Base-by-base conservation (phyloP, 1,140 invertebrate species). In the Stenopsyche tienmushanensis region DNA sequence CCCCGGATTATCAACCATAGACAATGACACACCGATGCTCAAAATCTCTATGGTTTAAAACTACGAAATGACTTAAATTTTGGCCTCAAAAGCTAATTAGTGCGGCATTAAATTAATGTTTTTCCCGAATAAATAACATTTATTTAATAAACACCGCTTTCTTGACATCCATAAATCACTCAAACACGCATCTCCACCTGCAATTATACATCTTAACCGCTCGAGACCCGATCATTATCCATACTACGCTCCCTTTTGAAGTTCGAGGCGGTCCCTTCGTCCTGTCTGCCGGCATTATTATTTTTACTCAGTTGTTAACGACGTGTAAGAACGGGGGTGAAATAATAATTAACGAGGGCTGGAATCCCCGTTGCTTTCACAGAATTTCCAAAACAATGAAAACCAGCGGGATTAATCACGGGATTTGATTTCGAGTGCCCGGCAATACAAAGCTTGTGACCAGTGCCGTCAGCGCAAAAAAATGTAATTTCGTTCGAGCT, bases 291-390 rank as follows among this genome's bases (percentile, higher is more conserved):
- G 13, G 5, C 29, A 13, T 34, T 47, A 15, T 47, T 15, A 20
- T 47, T 47, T 47, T 20, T 47, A 13, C 44, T 15, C 44, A 5
- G 44, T 47, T 18, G 18, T 20, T 15, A 47, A 20, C 7, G 44
- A 9, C 17, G 5, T 8, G n/a, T 39, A 39, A 7, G 7, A n/a
- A 39, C 5, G 44, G 44, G 44, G 18, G 44, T 7, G 44, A 47
- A 47, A 47, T 47, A 47, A 18, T 47, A 47, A 47, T 47, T 47
- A 47, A 47, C 44, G 44, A 47, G 44, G 44, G 44, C 44, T 5
- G 17, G 44, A 47, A 5, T 5, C 44, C 44, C 44, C 17, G 44
- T 15, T 15, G 44, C 7, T 5, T 20, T 47, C 10, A 20, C 44
- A 15, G 17, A 47, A 47, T 47, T 47, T 47, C 18, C 8, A 18